Evolutionary conservation across 2,797 vertebrate species (phyloP).

Genomic region (Catharus ustulatus): DNA sequence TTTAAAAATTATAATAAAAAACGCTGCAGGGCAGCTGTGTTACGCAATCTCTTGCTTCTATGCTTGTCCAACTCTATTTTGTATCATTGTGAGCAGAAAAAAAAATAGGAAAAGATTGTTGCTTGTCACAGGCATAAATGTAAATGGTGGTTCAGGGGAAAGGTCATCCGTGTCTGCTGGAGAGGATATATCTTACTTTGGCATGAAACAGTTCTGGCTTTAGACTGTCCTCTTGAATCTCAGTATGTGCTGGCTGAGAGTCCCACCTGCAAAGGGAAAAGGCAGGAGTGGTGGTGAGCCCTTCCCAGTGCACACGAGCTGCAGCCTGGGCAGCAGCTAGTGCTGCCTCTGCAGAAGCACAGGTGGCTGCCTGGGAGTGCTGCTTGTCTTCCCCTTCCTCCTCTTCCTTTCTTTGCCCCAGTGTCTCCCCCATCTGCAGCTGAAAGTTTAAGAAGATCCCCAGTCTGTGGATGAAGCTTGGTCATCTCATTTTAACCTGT

Average conservation of each 20-base stretch:
- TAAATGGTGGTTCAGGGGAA: neutral
- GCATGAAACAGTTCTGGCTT: neutral
- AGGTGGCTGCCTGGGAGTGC: neutral
- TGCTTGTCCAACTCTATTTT: neutral
- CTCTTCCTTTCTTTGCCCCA: neutral
- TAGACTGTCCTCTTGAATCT: neutral
- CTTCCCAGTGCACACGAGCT: rapidly evolving
- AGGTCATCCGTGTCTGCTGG: neutral
- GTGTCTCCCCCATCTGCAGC: neutral
- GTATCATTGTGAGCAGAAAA: neutral
- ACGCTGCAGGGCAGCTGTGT: neutral
- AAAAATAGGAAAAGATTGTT: neutral
- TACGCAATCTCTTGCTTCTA: neutral
- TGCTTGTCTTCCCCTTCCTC: neutral
- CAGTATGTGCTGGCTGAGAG: neutral
- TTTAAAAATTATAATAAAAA: slow-evolving; percentile 27
- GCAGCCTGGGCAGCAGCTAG: neutral
- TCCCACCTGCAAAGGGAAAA: neutral
- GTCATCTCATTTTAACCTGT: neutral
- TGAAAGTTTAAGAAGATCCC: neutral
- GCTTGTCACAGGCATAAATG: neutral
- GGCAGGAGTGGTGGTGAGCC: neutral
- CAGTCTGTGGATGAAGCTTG: neutral
- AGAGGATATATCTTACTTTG: neutral
- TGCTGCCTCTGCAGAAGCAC: rapidly evolving